phyloP scores from a whole-genome alignment of 2,797 vertebrate species.

The Myotis vivesi region DNA sequence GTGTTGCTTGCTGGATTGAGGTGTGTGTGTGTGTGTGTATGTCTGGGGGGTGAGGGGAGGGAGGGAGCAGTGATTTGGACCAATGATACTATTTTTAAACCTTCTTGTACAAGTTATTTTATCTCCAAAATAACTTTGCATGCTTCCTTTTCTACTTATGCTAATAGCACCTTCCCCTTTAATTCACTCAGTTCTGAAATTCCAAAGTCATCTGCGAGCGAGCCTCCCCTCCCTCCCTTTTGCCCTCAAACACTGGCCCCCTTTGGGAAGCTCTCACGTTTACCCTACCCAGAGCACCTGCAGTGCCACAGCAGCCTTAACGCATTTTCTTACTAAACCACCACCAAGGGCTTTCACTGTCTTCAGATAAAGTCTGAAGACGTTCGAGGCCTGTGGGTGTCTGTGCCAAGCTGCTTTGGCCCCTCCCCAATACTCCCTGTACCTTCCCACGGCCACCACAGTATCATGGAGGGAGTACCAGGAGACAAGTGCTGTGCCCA shows the following conservation, averaged over 20 bases:
- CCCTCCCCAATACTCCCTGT: accelerated
- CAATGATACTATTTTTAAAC: background rate
- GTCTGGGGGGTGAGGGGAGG: accelerated
- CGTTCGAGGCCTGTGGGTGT: background rate
- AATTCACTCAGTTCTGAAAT: background rate
- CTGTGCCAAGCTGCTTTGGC: background rate
- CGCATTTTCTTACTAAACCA: background rate
- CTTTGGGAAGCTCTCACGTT: background rate
- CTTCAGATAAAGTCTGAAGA: background rate
- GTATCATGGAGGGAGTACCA: accelerated
- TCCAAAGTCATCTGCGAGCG: background rate
- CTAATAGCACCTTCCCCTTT: background rate
- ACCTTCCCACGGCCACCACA: accelerated
- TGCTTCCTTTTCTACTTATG: background rate
- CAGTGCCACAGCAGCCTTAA: background rate
- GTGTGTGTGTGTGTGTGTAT: too few species aligned
- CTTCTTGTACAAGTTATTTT: background rate
- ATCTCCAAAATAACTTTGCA: background rate
- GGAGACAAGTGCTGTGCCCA: accelerated
- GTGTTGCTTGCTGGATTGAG: background rate
- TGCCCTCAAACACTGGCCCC: background rate
- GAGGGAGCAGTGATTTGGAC: background rate
- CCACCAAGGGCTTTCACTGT: background rate
- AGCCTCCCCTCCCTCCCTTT: background rate
- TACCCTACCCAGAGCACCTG: background rate